Conservation (phyloP, 2,888 invertebrate species). For the Troilus luridus region DNA sequence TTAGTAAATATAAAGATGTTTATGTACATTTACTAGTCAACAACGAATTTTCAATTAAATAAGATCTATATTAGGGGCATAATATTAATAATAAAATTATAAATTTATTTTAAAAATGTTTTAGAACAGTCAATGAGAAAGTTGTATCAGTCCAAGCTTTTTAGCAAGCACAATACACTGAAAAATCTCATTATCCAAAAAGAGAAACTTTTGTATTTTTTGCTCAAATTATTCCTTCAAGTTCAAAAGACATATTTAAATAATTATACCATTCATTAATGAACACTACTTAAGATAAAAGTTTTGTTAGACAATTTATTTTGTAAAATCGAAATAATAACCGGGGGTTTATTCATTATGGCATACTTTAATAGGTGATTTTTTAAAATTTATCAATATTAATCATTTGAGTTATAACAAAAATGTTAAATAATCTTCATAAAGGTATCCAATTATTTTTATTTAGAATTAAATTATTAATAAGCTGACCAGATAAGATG, state of each 20-base stretch:
- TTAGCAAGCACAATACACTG: not conserved
- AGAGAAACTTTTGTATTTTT: not conserved
- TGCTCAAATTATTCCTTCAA: not conserved
- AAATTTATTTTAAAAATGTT: not conserved
- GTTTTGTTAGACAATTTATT: not conserved
- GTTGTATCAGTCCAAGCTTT: not conserved
- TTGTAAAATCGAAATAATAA: not conserved
- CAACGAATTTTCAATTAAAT: constrained; percentile 50
- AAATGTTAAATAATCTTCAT: not conserved
- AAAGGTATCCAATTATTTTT: not conserved
- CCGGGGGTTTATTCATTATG: not conserved
- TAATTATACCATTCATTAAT: not conserved
- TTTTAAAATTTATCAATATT: not conserved
- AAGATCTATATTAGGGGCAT: constrained; percentile 48
- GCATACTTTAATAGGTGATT: not conserved
- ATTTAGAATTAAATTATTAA: not conserved
- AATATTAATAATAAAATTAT: not conserved
- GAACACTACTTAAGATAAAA: not conserved
- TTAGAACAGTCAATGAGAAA: not conserved
- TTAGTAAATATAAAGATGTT: constrained; percentile 31
- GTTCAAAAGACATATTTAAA: not conserved
- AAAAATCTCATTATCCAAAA: not conserved
- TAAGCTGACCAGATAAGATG: not conserved
- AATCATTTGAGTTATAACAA: not conserved
- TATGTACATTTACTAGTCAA: constrained; percentile 42